phyloP scores from a whole-genome alignment of 2,888 invertebrate species.

The Elmis aenea region DNA sequence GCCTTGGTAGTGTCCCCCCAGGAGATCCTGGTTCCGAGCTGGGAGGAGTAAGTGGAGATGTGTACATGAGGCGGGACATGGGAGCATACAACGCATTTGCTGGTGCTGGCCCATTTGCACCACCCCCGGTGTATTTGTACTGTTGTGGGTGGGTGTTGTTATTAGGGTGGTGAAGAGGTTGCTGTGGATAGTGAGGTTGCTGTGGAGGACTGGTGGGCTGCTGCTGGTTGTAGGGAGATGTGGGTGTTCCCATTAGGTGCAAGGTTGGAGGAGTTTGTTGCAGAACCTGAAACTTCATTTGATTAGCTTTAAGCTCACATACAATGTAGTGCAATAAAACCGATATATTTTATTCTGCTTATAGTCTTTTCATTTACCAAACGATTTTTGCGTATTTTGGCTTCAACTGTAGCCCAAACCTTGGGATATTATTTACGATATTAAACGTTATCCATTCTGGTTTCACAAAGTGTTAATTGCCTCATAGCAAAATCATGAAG shows the following conservation, averaged over 20 bases:
- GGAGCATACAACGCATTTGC: slow-evolving; percentile 51
- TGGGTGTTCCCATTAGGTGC: slow-evolving; percentile 54
- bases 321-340: slow-evolving; percentile 1
- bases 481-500: no score
- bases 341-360: no score
- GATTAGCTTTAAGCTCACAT: background rate
- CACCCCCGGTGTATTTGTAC: slow-evolving; percentile 34
- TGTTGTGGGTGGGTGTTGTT: slow-evolving; percentile 33
- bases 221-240: slow-evolving; percentile 45
- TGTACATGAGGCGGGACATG: slow-evolving; percentile 66
- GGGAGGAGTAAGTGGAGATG: slow-evolving; percentile 81
- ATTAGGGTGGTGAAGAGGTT: slow-evolving; percentile 27
- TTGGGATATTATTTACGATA: no score
- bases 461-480: no score
- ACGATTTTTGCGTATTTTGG: no score
- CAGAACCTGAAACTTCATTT: slow-evolving; percentile 33
- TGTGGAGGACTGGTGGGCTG: slow-evolving; percentile 37
- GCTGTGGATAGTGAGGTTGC: slow-evolving; percentile 42
- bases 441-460: no score
- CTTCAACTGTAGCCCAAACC: no score
- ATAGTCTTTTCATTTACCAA: no score
- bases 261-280: slow-evolving; percentile 50
- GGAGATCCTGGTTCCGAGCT: slow-evolving; percentile 85
- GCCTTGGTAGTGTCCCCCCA: slow-evolving; percentile 63
- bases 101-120: slow-evolving; percentile 40